Conservation (phyloP, 2,113 vertebrate species). For the Odontophorus gujanensis region DNA sequence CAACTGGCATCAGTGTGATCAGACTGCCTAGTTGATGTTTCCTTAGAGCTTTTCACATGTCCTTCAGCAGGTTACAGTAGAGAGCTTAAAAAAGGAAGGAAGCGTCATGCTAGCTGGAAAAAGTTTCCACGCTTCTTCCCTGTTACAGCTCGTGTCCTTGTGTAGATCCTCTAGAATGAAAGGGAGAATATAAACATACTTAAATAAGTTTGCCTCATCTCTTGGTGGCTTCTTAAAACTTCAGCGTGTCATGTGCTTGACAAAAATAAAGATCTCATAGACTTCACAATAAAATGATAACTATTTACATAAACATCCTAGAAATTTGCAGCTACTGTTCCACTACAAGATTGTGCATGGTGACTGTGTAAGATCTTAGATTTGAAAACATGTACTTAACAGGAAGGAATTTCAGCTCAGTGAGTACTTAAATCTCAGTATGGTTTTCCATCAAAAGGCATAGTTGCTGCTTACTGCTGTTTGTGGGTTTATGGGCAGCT, state of each 20-base stretch:
- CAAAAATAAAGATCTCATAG: neutral
- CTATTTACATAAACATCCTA: neutral
- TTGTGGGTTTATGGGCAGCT: neutral
- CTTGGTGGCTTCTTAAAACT: neutral
- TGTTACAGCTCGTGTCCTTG: neutral
- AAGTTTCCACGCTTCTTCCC: neutral
- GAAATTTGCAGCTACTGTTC: neutral
- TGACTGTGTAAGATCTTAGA: neutral
- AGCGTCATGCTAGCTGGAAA: neutral
- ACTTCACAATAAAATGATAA: neutral
- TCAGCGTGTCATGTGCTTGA: neutral
- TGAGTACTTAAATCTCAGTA: neutral
- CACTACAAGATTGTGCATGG: rapidly evolving
- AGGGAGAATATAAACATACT: neutral
- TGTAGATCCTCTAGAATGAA: neutral
- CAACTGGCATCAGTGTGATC: neutral
- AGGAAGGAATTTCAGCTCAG: neutral
- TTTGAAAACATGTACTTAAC: neutral
- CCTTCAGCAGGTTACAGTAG: neutral
- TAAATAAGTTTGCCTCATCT: neutral
- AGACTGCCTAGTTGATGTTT: neutral
- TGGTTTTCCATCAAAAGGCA: neutral
- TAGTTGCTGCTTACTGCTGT: neutral
- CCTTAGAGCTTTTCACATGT: neutral
- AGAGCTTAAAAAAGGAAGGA: neutral